phyloP scores from a whole-genome alignment of 2,113 vertebrate species.

The Oncorhynchus gorbuscha region DNA sequence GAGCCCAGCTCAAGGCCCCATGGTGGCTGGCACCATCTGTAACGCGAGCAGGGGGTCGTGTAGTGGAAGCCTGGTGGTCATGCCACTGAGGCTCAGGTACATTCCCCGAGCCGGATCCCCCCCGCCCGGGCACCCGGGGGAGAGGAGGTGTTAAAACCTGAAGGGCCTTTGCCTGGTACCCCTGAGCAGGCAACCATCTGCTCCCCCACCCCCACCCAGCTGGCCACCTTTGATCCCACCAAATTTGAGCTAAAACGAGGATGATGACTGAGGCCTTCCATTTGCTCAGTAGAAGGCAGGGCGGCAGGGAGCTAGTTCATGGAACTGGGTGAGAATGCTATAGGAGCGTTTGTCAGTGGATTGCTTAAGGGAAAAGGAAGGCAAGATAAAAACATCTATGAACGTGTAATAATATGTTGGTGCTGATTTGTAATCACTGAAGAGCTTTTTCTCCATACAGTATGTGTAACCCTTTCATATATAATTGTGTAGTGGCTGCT shows the following conservation, averaged over 20 bases:
- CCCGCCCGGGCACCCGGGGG: constrained; percentile 66
- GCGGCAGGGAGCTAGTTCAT: not conserved
- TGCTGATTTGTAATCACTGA: not conserved
- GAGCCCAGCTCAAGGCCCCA: constrained; percentile 52
- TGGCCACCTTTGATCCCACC: constrained; percentile 77
- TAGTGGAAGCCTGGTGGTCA: constrained; percentile 67
- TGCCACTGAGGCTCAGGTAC: constrained; percentile 73
- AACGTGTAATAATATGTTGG: not conserved
- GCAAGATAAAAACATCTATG: not conserved
- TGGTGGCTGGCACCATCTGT: constrained; percentile 70
- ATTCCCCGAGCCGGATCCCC: constrained; percentile 69
- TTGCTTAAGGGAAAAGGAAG: not conserved
- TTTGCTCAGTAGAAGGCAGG: constrained; percentile 48
- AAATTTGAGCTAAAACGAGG: constrained; percentile 72
- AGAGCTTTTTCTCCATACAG: not conserved
- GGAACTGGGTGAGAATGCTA: constrained; percentile 28
- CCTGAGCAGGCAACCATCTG: constrained; percentile 16
- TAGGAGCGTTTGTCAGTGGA: not conserved
- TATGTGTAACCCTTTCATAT: constrained; percentile 48
- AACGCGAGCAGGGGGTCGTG: constrained; percentile 63
- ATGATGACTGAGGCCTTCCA: constrained; percentile 79
- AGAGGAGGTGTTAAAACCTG: constrained; percentile 80
- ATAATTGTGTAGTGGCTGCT: constrained; percentile 51
- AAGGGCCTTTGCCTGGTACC: constrained; percentile 69
- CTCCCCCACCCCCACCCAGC: constrained; percentile 65